These are phyloP conservation scores for Stichopus horrens DNA, from an alignment of 53 echinoderm and acorn worm species.

Conservation along the genomic window DNA sequence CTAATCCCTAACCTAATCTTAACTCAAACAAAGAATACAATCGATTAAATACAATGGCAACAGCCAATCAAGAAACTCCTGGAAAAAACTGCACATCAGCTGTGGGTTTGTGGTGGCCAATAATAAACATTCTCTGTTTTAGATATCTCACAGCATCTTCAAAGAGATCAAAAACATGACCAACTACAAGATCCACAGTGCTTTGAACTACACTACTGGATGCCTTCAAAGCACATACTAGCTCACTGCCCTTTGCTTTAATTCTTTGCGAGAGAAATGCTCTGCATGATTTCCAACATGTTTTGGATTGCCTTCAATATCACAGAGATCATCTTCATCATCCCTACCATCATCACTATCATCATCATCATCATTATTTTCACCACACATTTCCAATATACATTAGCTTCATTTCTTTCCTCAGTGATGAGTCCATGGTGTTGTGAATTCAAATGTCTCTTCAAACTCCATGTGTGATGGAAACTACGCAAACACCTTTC, in stretches of 20 bases:
- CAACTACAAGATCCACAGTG: slow-evolving; percentile 35
- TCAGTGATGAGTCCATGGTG: slow-evolving; percentile 10
- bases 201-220: slow-evolving; percentile 47
- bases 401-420: slow-evolving; percentile 1
- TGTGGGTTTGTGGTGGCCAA: too few species aligned
- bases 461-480: slow-evolving; percentile 12
- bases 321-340: neutral
- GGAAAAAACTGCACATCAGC: too few species aligned
- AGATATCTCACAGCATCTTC: slow-evolving; percentile 30
- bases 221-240: slow-evolving; percentile 38
- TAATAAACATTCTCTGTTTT: slow-evolving; percentile 23
- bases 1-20: too few species aligned
- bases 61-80: too few species aligned
- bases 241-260: slow-evolving; percentile 15
- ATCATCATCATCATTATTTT: slow-evolving; percentile 2
- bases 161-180: too few species aligned
- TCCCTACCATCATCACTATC: neutral
- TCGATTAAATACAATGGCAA: too few species aligned
- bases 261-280: neutral
- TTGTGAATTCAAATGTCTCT: slow-evolving; percentile 32
- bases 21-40: too few species aligned
- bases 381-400: neutral
- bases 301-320: neutral
- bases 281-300: slow-evolving; percentile 6
- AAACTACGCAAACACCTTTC: slow-evolving; percentile 33